Base-by-base conservation (phyloP, 2,113 vertebrate genomes). In the Tetrax tetrax region DNA sequence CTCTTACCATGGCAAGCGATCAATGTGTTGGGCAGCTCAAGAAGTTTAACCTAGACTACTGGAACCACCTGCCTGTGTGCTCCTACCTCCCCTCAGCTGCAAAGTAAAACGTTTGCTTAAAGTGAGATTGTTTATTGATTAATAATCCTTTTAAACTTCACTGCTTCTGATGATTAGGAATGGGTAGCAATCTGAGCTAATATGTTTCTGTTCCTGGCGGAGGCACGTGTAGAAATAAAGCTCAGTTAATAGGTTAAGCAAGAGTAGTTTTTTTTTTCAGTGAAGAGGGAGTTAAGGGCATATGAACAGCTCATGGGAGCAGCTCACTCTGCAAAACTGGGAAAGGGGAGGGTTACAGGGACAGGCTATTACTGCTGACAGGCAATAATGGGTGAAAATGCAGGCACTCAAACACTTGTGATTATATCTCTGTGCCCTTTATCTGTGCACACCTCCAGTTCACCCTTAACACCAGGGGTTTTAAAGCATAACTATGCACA, bases 81-180 rank as follows among this genome's bases (percentile, higher is more conserved):
- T 68, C 43, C 27, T 64, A 6, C 41, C 56, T 70, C 68, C 60
- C 33, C 61, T 57, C 38, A 53, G 83, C 57, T 41, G 56, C 68
- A 33, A 41, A 83, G 38, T 6, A 29, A 81, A 90, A 59, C 0
- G 65, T 89, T 89, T 92, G 61, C 90, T 95, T 96, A 79, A 71
- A 93, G 70, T 5, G 14, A 76, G 74, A 76, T 75, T 92, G 95
- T 82, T 96, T 95, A 96, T 95, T 96, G 96, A 96, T 93, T 91
- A 95, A 91, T 75, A 93, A 93, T 82, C 81, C 65, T 29, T 89
- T 89, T 18, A 71, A 94, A 89, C 94, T 89, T 51, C 33, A 29
- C 65, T 82, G 60, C 72, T 87, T 64, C 23, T 6, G 77, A 31
- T 57, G 83, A 31, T 94, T 56, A 75, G 48, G 77, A 71, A 11